Percentiles rank a stretch among this genome's conserved stretches.
These are phyloP conservation scores for Drosophila littoralis DNA, from an alignment of 1,140 invertebrate species.

Conservation along the genomic window DNA sequence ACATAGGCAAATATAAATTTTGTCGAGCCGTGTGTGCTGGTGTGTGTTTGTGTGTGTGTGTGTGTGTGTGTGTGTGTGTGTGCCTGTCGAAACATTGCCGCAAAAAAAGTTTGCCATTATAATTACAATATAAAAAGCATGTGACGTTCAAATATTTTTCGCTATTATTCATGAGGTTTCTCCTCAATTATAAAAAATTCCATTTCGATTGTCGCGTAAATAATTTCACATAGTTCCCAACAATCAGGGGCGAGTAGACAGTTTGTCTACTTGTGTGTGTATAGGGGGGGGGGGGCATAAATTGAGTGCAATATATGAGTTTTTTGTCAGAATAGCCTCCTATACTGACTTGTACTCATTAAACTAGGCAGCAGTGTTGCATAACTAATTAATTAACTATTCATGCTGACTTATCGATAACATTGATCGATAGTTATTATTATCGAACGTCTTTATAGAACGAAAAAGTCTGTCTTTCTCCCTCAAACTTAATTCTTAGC, in stretches of 20 bases:
- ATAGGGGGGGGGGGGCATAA: slow-evolving; percentile 9
- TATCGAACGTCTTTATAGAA: neutral
- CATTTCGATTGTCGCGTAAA: slow-evolving; percentile 69
- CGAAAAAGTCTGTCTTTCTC: neutral
- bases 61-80: slow-evolving; percentile 13
- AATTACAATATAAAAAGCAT: slow-evolving; percentile 65
- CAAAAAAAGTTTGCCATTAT: slow-evolving; percentile 72
- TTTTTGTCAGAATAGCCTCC: neutral
- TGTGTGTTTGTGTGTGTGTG: neutral
- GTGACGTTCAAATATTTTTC: slow-evolving; percentile 75
- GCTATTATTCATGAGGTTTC: slow-evolving; percentile 76
- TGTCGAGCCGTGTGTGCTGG: slow-evolving; percentile 7
- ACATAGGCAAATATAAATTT: slow-evolving; percentile 77
- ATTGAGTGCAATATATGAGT: slow-evolving; percentile 8
- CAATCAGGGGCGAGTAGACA: neutral
- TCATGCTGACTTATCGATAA: neutral
- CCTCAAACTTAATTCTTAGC: neutral
- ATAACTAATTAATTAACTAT: neutral
- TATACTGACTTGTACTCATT: slow-evolving; percentile 3
- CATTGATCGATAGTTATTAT: no score
- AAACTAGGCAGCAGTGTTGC: neutral
- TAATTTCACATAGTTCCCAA: slow-evolving; percentile 36
- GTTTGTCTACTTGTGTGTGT: neutral
- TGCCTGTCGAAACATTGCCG: slow-evolving; percentile 62
- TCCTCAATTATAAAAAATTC: slow-evolving; percentile 52